phyloP scores from a whole-genome alignment of 2,888 invertebrate species.

The Diarsia dahlii region DNA sequence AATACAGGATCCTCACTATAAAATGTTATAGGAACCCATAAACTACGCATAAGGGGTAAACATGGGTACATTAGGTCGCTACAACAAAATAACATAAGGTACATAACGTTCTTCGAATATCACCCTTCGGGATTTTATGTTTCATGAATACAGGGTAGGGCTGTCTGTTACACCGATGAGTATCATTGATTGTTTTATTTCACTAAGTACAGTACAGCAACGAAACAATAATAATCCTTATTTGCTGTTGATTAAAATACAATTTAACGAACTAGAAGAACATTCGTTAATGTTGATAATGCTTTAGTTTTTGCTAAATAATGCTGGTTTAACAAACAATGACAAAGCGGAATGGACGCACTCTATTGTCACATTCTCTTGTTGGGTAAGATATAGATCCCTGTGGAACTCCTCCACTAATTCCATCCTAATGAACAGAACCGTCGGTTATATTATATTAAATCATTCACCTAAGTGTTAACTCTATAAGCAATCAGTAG shows the following conservation, averaged over 20 bases:
- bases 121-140: conserved; percentile 67
- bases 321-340: neutral
- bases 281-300: neutral
- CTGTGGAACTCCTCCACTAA: conserved; percentile 9
- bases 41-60: conserved; percentile 60
- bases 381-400: conserved; percentile 1
- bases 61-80: conserved; percentile 65
- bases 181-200: neutral
- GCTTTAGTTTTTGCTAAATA: neutral
- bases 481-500: neutral
- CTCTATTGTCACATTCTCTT: neutral
- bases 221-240: neutral
- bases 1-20: conserved; percentile 51
- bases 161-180: conserved; percentile 50
- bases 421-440: neutral
- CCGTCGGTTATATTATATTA: neutral
- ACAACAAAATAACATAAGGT: conserved; percentile 69
- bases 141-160: conserved; percentile 48
- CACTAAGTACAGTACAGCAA: neutral
- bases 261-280: neutral
- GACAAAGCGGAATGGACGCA: neutral
- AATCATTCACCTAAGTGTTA: neutral
- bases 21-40: conserved; percentile 60
- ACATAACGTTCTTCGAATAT: conserved; percentile 67
- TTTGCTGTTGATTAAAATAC: neutral